phyloP scores from a whole-genome alignment of 2,797 vertebrate species.

The Potorous gilbertii region DNA sequence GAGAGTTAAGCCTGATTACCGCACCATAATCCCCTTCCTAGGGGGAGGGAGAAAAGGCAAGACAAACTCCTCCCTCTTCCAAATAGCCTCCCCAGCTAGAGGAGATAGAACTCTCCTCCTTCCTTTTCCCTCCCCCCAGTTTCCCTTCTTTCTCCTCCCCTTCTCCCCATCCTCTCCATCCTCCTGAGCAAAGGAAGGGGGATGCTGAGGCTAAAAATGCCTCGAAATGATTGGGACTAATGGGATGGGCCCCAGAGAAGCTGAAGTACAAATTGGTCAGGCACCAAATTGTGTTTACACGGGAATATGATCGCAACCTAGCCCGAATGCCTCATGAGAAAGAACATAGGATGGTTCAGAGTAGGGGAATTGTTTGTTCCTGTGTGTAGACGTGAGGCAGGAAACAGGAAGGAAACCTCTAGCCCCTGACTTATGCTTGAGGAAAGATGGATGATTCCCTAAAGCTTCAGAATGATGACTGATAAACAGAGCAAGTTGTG shows the following conservation, averaged over 20 bases:
- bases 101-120: not conserved
- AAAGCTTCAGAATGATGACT: constrained; percentile 36
- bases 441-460: constrained; percentile 51
- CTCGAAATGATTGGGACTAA: not conserved
- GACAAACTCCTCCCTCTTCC: constrained; percentile 67
- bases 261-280: not conserved
- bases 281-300: not conserved
- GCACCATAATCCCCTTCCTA: constrained; percentile 63
- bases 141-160: not conserved
- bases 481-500: constrained; percentile 1
- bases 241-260: not conserved
- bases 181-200: not conserved
- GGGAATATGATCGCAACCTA: not conserved
- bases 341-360: not conserved
- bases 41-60: constrained; percentile 35
- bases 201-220: not conserved
- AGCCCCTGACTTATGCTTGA: constrained; percentile 52
- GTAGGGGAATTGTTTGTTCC: not conserved
- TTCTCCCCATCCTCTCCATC: fast-evolving
- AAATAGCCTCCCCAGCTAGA: not conserved
- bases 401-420: constrained; percentile 62
- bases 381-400: constrained; percentile 23
- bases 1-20: constrained; percentile 74
- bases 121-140: not conserved
- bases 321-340: not conserved